Base-by-base conservation (phyloP, 2,113 vertebrate species). In the Arenaria interpres region DNA sequence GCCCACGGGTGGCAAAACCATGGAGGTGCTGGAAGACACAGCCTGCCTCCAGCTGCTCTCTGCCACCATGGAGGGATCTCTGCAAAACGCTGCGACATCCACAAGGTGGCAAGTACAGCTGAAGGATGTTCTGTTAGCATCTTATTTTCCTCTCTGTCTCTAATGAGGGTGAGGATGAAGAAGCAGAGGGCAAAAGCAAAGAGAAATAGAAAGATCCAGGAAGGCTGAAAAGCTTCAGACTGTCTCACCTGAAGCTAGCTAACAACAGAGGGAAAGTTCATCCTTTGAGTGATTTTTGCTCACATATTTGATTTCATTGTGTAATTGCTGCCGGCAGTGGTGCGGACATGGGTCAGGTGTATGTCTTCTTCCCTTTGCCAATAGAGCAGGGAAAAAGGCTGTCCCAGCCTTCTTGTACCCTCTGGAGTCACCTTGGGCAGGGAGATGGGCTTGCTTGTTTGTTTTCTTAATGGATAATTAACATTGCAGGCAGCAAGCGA, bases 401-500 rank as follows among this genome's bases (percentile, higher is more conserved):
- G 27, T 43, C 63, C 81, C 43, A 74, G 67, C 25, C 19, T 57
- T 64, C n/a, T 63, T 6, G 2, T 33, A 75, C 15, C 19, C 43
- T 87, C 86, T 74, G 50, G 30, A 84, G 81, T 89, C 87, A 90
- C 90, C 94, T 97, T 92, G 89, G 35, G 12, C 13, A 62, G 51
- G 30, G 14, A 80, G 57, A 89, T 19, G 46, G 30, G 60, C 76
- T 79, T 76, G 66, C 35, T 73, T 78, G 54, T 82, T 96, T 69
- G 30, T 96, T 90, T 78, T 85, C 81, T 74, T 91, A 87, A 91
- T 63, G 66, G 62, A 51, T 95, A 93, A 96, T 97, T 97, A 97
- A 93, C 91, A 82, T n/a, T 80, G 69, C 93, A 90, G 83, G 51
- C 89, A 88, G 94, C 18, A 51, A 88, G 64, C 67, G 91, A 94